These are phyloP conservation scores for Agraylea sexmaculata DNA, from an alignment of 1,140 invertebrate species.

Conservation along the genomic window DNA sequence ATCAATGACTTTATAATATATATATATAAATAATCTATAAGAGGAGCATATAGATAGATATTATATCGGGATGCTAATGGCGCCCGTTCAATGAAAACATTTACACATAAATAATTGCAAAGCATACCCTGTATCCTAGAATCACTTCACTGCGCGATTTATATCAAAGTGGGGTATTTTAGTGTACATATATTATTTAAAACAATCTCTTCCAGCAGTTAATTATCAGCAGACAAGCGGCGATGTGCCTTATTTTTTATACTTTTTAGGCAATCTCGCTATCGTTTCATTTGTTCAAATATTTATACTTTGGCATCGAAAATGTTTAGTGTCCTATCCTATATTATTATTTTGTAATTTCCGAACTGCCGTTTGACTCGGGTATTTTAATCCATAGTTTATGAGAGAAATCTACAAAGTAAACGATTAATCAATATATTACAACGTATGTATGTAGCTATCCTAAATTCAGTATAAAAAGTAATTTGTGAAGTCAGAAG, in stretches of 20 bases:
- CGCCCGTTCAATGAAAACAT: slow-evolving; percentile 44
- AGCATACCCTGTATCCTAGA: slow-evolving; percentile 61
- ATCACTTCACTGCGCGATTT: slow-evolving; percentile 51
- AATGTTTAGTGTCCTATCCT: slow-evolving; percentile 24
- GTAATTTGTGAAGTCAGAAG: slow-evolving; percentile 17
- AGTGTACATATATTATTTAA: slow-evolving; percentile 18
- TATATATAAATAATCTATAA: slow-evolving; percentile 15
- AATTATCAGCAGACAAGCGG: slow-evolving; percentile 22
- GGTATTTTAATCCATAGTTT: slow-evolving; percentile 17
- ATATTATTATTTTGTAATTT: slow-evolving; percentile 21
- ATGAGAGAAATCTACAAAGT: slow-evolving; percentile 20
- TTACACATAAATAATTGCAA: slow-evolving; percentile 57
- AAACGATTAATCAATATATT: slow-evolving; percentile 19
- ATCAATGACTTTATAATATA: slow-evolving; percentile 18
- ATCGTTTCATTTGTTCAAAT: slow-evolving; percentile 18
- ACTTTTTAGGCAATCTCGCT: slow-evolving; percentile 13
- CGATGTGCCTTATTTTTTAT: slow-evolving; percentile 17
- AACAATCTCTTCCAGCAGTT: slow-evolving; percentile 22
- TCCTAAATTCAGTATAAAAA: slow-evolving; percentile 21
- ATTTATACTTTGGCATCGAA: slow-evolving; percentile 23
- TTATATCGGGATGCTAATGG: slow-evolving; percentile 15
- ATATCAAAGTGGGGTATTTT: slow-evolving; percentile 24
- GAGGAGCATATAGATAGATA: slow-evolving; percentile 18
- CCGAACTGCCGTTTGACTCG: slow-evolving; percentile 16
- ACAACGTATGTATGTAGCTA: slow-evolving; percentile 19